A percentile compares a stretch with the other conserved stretches of the same genome.
phyloP scores from a whole-genome alignment of 2,888 invertebrate genomes.

The Patella pellucida region DNA sequence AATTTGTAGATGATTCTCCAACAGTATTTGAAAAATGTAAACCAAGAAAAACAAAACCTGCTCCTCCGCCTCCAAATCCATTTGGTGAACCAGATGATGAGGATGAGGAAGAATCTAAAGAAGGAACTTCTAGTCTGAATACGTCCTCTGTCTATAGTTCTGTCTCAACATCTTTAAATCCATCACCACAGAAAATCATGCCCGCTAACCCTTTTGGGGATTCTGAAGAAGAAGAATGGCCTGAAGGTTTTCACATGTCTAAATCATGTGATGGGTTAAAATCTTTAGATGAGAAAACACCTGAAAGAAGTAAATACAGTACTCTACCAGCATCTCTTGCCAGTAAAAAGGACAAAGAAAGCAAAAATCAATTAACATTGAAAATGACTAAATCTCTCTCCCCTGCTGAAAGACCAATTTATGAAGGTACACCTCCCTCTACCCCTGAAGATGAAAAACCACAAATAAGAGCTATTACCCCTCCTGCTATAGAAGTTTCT shows the following conservation, averaged over 20 bases:
- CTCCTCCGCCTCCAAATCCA: constrained; percentile 45
- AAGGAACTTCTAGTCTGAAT: neutral
- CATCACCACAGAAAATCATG: neutral
- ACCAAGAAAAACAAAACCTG: constrained; percentile 1
- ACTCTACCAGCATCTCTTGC: constrained; percentile 33
- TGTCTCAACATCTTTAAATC: neutral
- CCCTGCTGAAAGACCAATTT: constrained; percentile 49
- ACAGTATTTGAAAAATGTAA: constrained; percentile 23
- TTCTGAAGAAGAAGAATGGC: constrained; percentile 16
- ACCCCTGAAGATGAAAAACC: constrained; percentile 53
- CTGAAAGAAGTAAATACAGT: constrained; percentile 23
- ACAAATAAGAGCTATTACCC: constrained; percentile 52
- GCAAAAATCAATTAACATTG: constrained; percentile 29
- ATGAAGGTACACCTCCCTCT: constrained; percentile 61
- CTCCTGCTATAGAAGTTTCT: constrained; percentile 39
- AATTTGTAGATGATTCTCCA: neutral
- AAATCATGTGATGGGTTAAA: constrained; percentile 15
- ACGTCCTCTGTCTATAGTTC: neutral
- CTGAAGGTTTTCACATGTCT: constrained; percentile 3
- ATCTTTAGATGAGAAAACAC: constrained; percentile 15
- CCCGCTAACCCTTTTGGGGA: constrained; percentile 24
- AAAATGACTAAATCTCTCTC: constrained; percentile 28
- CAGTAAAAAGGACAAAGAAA: constrained; percentile 16
- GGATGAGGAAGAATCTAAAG: constrained; percentile 30
- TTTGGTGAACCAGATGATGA: constrained; percentile 54